A percentile compares a stretch with the other conserved stretches of the same genome.
phyloP scores from a whole-genome alignment of 2,888 invertebrate genomes.

The Lithophane ornitopus region DNA sequence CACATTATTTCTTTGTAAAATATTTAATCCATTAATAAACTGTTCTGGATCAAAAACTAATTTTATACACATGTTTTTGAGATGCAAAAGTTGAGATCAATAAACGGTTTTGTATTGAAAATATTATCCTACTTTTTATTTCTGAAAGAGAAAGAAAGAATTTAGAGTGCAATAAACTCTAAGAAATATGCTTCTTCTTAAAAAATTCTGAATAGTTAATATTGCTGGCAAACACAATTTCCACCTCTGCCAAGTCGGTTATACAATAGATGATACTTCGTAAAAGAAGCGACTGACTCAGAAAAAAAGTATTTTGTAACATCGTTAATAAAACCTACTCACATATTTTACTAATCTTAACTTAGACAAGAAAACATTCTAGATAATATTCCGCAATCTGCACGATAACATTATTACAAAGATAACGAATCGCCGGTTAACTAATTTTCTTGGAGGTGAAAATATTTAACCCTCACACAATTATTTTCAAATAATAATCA shows the following conservation, averaged over 20 bases:
- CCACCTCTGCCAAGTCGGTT: slow-evolving; percentile 62
- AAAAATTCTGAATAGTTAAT: slow-evolving; percentile 30
- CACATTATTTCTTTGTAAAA: not conserved
- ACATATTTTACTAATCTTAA: slow-evolving; percentile 18
- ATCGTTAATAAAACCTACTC: slow-evolving; percentile 40
- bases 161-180: slow-evolving; percentile 17
- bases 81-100: not conserved
- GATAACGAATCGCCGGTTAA: not conserved
- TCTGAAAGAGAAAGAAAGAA: slow-evolving; percentile 23
- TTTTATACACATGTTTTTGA: no score
- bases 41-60: slow-evolving; percentile 7
- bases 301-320: slow-evolving; percentile 30
- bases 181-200: slow-evolving; percentile 9
- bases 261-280: slow-evolving; percentile 31
- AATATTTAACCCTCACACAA: not conserved
- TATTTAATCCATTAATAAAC: slow-evolving; percentile 3
- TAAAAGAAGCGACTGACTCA: slow-evolving; percentile 54
- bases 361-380: slow-evolving; percentile 18
- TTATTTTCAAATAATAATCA: not conserved
- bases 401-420: not conserved
- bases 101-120: not conserved
- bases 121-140: not conserved
- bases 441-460: not conserved
- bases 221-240: slow-evolving; percentile 53
- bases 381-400: not conserved